Percentiles rank a stretch among this genome's conserved stretches.
Conservation (phyloP, 1,140 invertebrate species). For the Heliconius nattereri region DNA sequence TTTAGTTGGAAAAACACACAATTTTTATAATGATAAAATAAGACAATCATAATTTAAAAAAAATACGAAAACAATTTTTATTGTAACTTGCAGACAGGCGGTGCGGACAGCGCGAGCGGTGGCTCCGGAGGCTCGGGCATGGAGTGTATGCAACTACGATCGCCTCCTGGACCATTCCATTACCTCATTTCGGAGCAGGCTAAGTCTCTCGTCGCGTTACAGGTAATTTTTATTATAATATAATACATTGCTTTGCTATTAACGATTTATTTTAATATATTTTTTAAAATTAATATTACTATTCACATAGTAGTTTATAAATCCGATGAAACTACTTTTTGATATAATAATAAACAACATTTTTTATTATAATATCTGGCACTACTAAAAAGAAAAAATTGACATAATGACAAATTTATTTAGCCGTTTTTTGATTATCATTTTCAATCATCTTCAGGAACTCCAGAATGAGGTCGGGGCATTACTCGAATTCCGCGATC, state of each 20-base stretch:
- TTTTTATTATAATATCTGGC: too few relatives aligned
- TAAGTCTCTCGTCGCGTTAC: conserved; percentile 88
- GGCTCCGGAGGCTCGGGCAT: conserved; percentile 84
- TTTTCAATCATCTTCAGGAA: conserved; percentile 81
- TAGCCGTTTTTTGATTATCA: too few relatives aligned
- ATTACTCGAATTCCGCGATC: conserved; percentile 92
- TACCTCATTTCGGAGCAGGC: conserved; percentile 91
- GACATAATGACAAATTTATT: background rate
- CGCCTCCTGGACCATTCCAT: conserved; percentile 85
- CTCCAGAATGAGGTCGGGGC: conserved; percentile 95
- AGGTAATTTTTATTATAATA: conserved; percentile 58
- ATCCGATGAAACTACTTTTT: too few relatives aligned
- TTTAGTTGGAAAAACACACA: background rate
- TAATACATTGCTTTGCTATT: background rate
- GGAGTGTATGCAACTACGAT: conserved; percentile 87
- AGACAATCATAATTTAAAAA: background rate
- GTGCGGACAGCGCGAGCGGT: conserved; percentile 80
- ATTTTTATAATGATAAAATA: too few relatives aligned
- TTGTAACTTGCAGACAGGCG: conserved; percentile 68
- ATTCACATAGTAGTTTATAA: too few relatives aligned
- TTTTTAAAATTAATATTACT: background rate
- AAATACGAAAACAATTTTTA: background rate
- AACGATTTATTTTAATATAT: background rate
- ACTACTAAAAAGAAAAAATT: background rate
- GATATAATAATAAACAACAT: too few relatives aligned